Base-by-base conservation (phyloP, 92 coral and sea anemone species). In the Plumapathes pennacea region DNA sequence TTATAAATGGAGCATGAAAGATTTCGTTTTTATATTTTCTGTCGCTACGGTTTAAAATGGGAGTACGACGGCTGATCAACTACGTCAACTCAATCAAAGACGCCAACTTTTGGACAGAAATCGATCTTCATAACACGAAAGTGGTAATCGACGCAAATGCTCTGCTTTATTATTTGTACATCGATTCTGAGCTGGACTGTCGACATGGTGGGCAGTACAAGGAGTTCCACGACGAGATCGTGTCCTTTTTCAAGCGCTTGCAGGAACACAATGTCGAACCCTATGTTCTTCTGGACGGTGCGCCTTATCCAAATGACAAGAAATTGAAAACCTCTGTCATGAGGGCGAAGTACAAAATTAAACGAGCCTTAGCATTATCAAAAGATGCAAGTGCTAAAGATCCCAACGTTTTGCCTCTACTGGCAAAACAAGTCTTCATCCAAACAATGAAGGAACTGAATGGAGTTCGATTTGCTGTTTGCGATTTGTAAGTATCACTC, bases 401-500 rank as follows among this genome's bases (percentile, higher is more conserved):
- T 0, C 38, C 39, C 0, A 49, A 45, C 14, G 47, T 85, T 2
- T 23, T 74, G 14, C 94, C 94, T 3, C 48, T 56, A 8, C 38
- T 85, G 53, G 37, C 69, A 3, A 59, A 55, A 15, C 24, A 15
- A 5, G 48, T 56, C 8, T 57, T 74, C 28, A n/a, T 73, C 5
- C 81, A 85, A 55, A 71, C 62, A 24, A 64, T 82, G 46, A 32
- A 29, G 18, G 57, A 61, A 22, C 38, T 80, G 22, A 15, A 46
- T 5, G 47, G 41, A 30, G 33, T 85, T 40, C 28, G 15, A 29
- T 85, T 61, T 62, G 92, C 69, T 14, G 76, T 79, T 13, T 76
- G 79, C 38, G 92, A 85, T 40, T 74, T 80, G 92, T 85, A 72
- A 74, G 90, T 36, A 19, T n/a, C n/a, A n/a, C n/a, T n/a, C n/a